Conservation (phyloP, 2,113 vertebrate genomes). For the Anguilla rostrata region DNA sequence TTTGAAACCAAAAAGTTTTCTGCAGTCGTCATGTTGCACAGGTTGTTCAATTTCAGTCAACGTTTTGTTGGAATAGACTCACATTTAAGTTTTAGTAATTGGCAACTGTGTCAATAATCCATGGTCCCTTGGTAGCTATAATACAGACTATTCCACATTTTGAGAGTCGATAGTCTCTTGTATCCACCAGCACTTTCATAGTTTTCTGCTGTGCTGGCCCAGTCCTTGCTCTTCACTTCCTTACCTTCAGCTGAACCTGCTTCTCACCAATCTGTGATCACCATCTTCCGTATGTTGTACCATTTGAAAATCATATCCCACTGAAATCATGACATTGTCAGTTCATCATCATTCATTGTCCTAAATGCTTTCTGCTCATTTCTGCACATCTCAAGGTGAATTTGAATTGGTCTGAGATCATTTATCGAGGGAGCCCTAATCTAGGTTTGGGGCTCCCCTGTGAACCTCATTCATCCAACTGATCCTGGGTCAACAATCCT, state of each 20-base stretch:
- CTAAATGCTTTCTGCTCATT: background rate
- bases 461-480: too few species aligned
- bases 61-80: too few species aligned
- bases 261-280: background rate
- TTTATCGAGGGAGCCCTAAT: background rate
- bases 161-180: background rate
- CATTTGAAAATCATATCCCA: too few species aligned
- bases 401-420: background rate
- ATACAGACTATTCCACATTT: background rate
- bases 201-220: background rate
- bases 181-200: too few species aligned
- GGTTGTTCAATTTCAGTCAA: too few species aligned
- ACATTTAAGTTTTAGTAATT: background rate
- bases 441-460: too few species aligned
- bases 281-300: background rate
- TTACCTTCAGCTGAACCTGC: too few species aligned
- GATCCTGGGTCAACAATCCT: too few species aligned
- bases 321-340: too few species aligned
- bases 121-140: background rate
- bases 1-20: too few species aligned
- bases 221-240: too few species aligned
- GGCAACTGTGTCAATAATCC: background rate
- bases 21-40: too few species aligned
- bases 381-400: background rate
- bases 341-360: background rate